Evolutionary conservation across 1,140 invertebrate genomes (phyloP).

Genomic region (Diachasma alloeum): DNA sequence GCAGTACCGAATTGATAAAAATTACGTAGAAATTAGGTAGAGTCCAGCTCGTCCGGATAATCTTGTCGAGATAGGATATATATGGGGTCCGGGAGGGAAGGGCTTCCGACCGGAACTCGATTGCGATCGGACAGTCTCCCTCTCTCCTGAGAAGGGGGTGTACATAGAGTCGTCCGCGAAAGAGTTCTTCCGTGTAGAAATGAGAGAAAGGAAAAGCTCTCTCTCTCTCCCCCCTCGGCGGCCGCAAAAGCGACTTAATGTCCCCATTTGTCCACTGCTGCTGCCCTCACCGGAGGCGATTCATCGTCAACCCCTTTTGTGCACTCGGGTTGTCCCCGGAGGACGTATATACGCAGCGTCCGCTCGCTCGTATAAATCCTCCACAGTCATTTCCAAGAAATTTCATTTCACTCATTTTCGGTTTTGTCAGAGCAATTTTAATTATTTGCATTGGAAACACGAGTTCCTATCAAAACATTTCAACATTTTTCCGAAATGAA

Average conservation of each 20-base stretch:
- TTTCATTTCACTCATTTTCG: background rate
- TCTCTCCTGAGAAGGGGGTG: background rate
- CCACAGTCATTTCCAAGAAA: background rate
- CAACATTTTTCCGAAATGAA: too few species aligned
- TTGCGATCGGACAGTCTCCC: constrained; percentile 42
- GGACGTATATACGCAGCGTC: background rate
- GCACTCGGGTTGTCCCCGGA: constrained; percentile 19
- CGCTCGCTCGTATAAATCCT: background rate
- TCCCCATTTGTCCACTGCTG: constrained; percentile 49
- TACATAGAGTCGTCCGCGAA: background rate
- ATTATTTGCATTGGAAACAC: too few species aligned
- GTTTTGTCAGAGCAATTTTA: too few species aligned
- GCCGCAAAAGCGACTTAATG: constrained; percentile 49
- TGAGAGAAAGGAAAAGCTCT: constrained; percentile 23
- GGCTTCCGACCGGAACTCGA: constrained; percentile 50
- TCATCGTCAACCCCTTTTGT: constrained; percentile 46
- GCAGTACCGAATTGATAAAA: background rate
- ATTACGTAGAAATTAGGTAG: background rate
- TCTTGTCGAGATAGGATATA: constrained; percentile 24
- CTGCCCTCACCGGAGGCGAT: constrained; percentile 46
- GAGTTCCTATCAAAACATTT: too few species aligned
- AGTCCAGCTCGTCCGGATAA: constrained; percentile 19
- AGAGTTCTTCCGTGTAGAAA: constrained; percentile 5
- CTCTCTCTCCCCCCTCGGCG: background rate
- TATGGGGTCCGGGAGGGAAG: constrained; percentile 1